phyloP scores from a whole-genome alignment of 2,888 invertebrate species.

The Athalia cordata region DNA sequence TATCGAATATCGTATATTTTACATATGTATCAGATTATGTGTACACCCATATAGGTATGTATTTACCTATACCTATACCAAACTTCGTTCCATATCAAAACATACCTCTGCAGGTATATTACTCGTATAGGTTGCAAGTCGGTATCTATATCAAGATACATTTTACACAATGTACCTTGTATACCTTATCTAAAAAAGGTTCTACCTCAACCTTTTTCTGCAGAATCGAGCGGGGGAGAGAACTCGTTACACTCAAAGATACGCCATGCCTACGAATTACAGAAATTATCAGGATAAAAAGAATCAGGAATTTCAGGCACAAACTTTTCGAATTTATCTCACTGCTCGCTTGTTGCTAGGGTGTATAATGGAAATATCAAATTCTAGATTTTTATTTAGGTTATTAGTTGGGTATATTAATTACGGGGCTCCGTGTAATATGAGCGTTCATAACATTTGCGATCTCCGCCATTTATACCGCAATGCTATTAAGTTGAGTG shows the following conservation, averaged over 20 bases:
- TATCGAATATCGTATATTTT: conserved; percentile 39
- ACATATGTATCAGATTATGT: not conserved
- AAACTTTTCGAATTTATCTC: too few species aligned
- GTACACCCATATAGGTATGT: conserved; percentile 11
- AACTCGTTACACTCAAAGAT: not conserved
- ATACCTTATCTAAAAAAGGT: conserved; percentile 27
- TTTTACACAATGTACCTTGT: conserved; percentile 27
- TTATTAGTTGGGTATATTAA: not conserved
- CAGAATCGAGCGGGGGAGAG: not conserved
- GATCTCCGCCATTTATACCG: not conserved
- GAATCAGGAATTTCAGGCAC: too few species aligned
- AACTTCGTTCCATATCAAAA: conserved; percentile 19
- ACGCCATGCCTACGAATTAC: conserved; percentile 23
- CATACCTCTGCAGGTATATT: conserved; percentile 4
- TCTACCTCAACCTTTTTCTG: conserved; percentile 16
- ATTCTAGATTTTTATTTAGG: not conserved
- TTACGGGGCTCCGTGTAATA: not conserved
- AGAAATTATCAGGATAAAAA: conserved; percentile 2
- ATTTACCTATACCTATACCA: conserved; percentile 6
- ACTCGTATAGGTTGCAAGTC: not conserved
- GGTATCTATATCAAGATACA: conserved; percentile 29
- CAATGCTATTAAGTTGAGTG: not conserved
- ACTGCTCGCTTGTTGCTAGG: too few species aligned
- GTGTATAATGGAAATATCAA: too few species aligned
- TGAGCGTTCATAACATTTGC: not conserved